Base-by-base conservation (phyloP, 2,113 vertebrate species). In the Petromus typicus region DNA sequence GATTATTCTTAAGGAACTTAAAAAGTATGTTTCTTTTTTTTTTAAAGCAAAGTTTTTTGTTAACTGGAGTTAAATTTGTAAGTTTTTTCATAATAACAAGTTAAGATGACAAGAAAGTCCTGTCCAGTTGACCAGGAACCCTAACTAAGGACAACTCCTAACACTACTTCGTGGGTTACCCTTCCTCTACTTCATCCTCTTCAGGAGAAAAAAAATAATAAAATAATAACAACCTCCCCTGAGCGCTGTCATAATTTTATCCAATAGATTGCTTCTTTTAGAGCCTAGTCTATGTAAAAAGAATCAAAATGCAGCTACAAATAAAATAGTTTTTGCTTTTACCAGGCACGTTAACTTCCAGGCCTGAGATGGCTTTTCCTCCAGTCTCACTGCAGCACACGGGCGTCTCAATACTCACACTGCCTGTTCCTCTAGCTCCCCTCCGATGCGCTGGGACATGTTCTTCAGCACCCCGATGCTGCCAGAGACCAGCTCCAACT, bases 381-480 rank as follows among this genome's bases (percentile, higher is more conserved):
- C 54, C 73, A 4, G 5, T 20, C 14, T 66, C 80, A 48, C 61
- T 30, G 17, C 10, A 59, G 59, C 5, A 0, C 78, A 0, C 0
- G 34, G 7, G 85, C 0, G 0, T 71, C 96, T 95, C 88, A 16
- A 51, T 79, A 98, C 99, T 99, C 98, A 99, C 99, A 99, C 99
- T 13, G 99, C 98, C 97, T 99, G 99, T 32, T 99, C 99, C 56
- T 99, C 99, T 98, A 99, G 98, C 98, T 99, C 99, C 97, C 99
- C 98, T 1, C 99, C 99, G 8, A 99, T 99, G 96, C 99, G 98
- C 97, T 99, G 99, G 9, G 99, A 99, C 99, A 99, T 99, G 98
- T 99, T 99, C 99, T 99, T 99, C 97, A 99, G 98, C 94, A 99
- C 99, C 25, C 99, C 99, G 0, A 99, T 99, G 94, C 99, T 99